Conservation (phyloP, 2,113 vertebrate species). For the Neolamprologus toae region DNA sequence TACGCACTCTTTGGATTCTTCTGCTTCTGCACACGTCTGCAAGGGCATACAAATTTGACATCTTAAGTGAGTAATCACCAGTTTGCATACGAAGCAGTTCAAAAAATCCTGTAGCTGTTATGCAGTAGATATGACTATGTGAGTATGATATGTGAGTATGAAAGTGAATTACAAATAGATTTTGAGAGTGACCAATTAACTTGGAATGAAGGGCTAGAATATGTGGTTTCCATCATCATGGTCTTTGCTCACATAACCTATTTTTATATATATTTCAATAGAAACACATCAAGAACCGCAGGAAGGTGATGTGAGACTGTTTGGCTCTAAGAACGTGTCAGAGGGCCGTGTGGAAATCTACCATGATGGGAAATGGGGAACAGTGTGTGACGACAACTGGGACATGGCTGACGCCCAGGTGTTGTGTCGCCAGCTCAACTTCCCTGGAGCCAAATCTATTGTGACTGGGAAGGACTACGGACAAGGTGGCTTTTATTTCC, state of each 20-base stretch:
- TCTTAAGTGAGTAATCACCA: constrained; percentile 37
- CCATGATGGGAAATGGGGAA: constrained; percentile 75
- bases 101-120: fast-evolving
- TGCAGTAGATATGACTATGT: not conserved
- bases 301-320: constrained; percentile 58
- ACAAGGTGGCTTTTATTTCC: constrained; percentile 53
- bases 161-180: not conserved
- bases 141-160: not conserved
- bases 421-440: constrained; percentile 74
- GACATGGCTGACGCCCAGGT: constrained; percentile 58
- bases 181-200: not conserved
- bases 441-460: constrained; percentile 53
- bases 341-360: constrained; percentile 77
- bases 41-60: not conserved
- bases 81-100: not conserved
- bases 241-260: not conserved
- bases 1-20: constrained; percentile 16
- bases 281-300: fast-evolving
- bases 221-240: not conserved
- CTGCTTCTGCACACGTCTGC: constrained; percentile 17
- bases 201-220: not conserved
- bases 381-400: constrained; percentile 75
- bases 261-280: not conserved
- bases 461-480: constrained; percentile 40
- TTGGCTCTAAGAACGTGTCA: not conserved